A percentile compares a stretch with the other conserved stretches of the same genome.
Evolutionary conservation across 2,113 vertebrate species (phyloP).

Genomic region (Pyxicephalus adspersus): DNA sequence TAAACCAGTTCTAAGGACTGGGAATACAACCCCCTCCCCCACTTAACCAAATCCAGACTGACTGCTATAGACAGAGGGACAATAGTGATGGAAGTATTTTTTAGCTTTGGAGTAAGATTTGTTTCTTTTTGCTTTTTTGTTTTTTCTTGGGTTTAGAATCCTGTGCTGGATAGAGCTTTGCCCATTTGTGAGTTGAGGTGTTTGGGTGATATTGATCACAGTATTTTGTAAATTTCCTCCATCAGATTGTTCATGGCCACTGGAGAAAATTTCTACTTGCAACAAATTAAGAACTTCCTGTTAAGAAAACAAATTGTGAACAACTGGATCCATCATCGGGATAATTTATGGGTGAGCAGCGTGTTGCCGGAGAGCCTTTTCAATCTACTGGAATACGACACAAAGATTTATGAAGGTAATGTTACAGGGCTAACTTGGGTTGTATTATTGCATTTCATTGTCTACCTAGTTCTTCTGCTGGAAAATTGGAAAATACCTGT

Average conservation of each 20-base stretch:
- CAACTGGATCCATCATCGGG: slow-evolving; percentile 65
- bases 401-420: slow-evolving; percentile 66
- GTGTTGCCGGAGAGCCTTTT: slow-evolving; percentile 63
- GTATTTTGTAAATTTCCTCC: neutral
- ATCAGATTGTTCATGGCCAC: slow-evolving; percentile 61
- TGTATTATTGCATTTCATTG: neutral
- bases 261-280: slow-evolving; percentile 61
- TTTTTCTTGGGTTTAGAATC: no score
- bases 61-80: no score
- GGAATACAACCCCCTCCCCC: no score
- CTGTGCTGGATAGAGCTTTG: no score
- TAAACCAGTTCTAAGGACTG: no score
- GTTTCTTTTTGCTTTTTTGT: no score
- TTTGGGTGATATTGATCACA: no score
- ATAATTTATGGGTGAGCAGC: slow-evolving; percentile 62
- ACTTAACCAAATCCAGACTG: no score
- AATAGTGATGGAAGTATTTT: no score
- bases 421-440: neutral
- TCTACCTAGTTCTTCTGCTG: neutral
- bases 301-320: slow-evolving; percentile 62
- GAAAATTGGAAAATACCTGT: no score
- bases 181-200: no score
- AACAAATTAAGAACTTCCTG: slow-evolving; percentile 63
- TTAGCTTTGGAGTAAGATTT: no score
- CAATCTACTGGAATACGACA: slow-evolving; percentile 64